Conservation (phyloP, 2,888 invertebrate genomes). For the Aphelenchoides bicaudatus region DNA sequence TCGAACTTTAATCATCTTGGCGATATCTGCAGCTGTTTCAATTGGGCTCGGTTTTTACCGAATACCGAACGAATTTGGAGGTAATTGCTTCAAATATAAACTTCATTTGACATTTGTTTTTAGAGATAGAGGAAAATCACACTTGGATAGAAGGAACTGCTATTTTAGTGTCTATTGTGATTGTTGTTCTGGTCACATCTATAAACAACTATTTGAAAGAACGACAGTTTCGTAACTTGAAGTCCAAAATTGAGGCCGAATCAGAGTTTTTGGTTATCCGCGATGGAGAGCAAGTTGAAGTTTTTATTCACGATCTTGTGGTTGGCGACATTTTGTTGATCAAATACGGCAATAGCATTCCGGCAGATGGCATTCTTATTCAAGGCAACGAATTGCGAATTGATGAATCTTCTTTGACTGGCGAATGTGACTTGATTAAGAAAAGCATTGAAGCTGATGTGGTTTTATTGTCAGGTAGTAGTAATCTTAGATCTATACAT, state of each 20-base stretch:
- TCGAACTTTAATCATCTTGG: background rate
- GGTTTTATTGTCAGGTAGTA: conserved; percentile 79
- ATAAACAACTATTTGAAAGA: conserved; percentile 99
- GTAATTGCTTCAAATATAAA: too few species aligned
- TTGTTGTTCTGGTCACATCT: conserved; percentile 97
- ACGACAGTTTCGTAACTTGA: conserved; percentile 84
- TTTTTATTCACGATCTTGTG: conserved; percentile 91
- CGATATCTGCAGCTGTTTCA: background rate
- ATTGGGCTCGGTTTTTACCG: background rate
- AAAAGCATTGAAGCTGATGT: conserved; percentile 87
- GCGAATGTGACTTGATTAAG: conserved; percentile 97
- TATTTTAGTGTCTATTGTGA: conserved; percentile 80
- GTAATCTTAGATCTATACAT: background rate
- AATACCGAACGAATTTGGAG: conserved; percentile 33
- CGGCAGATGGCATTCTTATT: conserved; percentile 91
- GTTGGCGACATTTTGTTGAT: conserved; percentile 95
- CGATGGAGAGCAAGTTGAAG: conserved; percentile 82
- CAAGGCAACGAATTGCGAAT: conserved; percentile 98
- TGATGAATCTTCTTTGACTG: conserved; percentile 95
- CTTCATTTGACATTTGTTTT: too few species aligned
- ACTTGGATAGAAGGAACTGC: conserved; percentile 13
- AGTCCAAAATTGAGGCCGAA: conserved; percentile 90
- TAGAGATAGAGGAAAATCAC: conserved; percentile 57
- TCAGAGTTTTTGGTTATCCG: conserved; percentile 96
- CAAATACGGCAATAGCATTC: conserved; percentile 66